Evolutionary conservation across 35 echinoderm and acorn worm genomes (phyloP).

Genomic region (Anneissia japonica): DNA sequence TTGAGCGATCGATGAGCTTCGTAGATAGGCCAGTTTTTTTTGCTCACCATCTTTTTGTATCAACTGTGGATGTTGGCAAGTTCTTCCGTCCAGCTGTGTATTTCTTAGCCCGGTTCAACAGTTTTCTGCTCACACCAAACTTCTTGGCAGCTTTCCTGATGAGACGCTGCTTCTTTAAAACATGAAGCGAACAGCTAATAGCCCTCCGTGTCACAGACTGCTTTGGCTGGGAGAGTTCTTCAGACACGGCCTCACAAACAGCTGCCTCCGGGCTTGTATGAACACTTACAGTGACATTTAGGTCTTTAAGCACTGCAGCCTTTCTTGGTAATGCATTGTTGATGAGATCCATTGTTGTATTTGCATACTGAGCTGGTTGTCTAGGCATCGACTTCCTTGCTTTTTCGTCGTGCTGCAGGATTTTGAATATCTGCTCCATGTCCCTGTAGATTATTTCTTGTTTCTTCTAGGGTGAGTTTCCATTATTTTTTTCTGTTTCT

Average conservation of each 20-base stretch:
- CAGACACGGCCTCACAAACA: neutral
- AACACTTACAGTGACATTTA: neutral
- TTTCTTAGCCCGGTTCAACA: neutral
- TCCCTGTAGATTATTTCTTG: neutral
- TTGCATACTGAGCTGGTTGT: neutral
- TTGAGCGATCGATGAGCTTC: conserved; percentile 6
- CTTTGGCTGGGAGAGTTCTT: neutral
- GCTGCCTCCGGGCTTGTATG: neutral
- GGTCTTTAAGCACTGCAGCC: neutral
- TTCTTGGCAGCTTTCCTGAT: neutral
- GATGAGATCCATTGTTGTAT: conserved; percentile 19
- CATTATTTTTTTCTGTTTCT: neutral
- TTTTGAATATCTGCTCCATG: conserved; percentile 1
- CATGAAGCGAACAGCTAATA: neutral
- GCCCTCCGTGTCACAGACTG: conserved; percentile 13
- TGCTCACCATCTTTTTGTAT: conserved; percentile 17
- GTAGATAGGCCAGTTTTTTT: conserved; percentile 4
- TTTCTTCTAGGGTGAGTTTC: neutral
- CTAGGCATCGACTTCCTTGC: neutral
- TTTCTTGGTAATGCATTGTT: conserved; percentile 12
- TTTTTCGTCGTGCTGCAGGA: conserved; percentile 18
- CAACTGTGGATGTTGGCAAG: neutral
- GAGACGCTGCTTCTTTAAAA: neutral
- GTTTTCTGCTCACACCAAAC: neutral
- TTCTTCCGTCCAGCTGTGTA: neutral